A percentile compares a stretch with the other conserved stretches of the same genome.
Evolutionary conservation across 2,113 vertebrate species (phyloP).

Genomic region (Camelus dromedarius): DNA sequence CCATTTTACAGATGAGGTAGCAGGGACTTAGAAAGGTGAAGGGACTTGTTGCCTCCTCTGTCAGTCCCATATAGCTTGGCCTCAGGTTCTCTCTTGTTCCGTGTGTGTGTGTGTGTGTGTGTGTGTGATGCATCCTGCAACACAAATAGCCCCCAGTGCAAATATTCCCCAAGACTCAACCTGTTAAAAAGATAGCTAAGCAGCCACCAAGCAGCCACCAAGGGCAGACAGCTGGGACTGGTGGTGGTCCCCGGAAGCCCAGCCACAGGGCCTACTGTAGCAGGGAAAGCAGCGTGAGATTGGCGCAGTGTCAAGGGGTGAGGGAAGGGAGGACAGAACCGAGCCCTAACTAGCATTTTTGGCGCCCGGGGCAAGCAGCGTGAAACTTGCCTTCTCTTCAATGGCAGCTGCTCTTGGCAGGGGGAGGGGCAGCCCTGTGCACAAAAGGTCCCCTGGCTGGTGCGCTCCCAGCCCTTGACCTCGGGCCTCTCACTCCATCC

Average conservation of each 20-base stretch:
- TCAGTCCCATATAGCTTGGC: background rate
- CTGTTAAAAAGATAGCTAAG: background rate
- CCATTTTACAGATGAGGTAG: background rate
- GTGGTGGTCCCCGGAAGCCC: background rate
- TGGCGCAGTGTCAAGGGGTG: constrained; percentile 51
- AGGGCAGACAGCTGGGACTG: background rate
- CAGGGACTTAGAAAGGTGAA: background rate
- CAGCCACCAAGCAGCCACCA: background rate
- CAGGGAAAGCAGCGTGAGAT: background rate
- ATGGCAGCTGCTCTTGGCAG: constrained; percentile 64
- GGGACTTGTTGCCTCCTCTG: background rate
- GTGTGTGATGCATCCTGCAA: background rate
- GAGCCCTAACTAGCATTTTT: constrained; percentile 54
- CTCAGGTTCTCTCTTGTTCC: background rate
- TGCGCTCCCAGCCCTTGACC: constrained; percentile 78
- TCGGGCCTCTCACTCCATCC: constrained; percentile 74
- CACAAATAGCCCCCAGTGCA: background rate
- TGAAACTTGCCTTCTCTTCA: constrained; percentile 66
- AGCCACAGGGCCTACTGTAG: background rate
- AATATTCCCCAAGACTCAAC: background rate
- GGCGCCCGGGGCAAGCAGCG: constrained; percentile 20
- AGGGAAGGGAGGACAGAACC: constrained; percentile 38
- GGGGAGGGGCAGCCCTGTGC: constrained; percentile 43
- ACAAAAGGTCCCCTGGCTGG: constrained; percentile 79
- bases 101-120: background rate